Conservation (phyloP, 2,888 invertebrate genomes). For the Andrena dorsata region DNA sequence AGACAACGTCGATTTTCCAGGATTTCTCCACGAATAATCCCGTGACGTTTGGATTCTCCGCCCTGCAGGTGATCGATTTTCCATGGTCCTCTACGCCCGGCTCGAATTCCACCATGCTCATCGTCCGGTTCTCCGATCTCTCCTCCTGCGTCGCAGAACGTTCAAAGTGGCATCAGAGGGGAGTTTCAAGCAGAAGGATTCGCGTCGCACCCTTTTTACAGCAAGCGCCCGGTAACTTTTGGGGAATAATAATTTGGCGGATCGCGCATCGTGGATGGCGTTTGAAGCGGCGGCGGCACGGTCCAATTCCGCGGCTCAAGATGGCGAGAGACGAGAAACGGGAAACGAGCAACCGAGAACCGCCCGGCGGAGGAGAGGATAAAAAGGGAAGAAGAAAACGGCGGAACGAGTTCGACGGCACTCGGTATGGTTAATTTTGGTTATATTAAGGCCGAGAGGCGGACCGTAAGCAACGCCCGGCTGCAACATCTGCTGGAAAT, state of each 20-base stretch:
- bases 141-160: constrained; percentile 88
- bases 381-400: constrained; percentile 27
- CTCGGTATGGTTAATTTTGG: constrained; percentile 73
- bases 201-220: neutral
- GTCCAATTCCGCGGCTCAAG: constrained; percentile 60
- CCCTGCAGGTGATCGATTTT: constrained; percentile 94
- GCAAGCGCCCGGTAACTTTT: constrained; percentile 31
- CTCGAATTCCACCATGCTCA: constrained; percentile 94
- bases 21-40: constrained; percentile 93
- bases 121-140: constrained; percentile 92
- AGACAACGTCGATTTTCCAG: constrained; percentile 95
- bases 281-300: constrained; percentile 36
- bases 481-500: constrained; percentile 71
- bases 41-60: constrained; percentile 96
- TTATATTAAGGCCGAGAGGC: constrained; percentile 73
- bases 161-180: neutral
- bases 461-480: constrained; percentile 72
- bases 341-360: constrained; percentile 22
- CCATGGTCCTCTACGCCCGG: constrained; percentile 96
- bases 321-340: constrained; percentile 47
- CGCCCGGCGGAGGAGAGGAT: constrained; percentile 20
- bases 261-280: constrained; percentile 8
- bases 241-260: constrained; percentile 58
- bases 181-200: neutral
- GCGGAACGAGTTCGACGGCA: constrained; percentile 59